Conservation (phyloP, 2,888 invertebrate species). For the Ophraella communa region DNA sequence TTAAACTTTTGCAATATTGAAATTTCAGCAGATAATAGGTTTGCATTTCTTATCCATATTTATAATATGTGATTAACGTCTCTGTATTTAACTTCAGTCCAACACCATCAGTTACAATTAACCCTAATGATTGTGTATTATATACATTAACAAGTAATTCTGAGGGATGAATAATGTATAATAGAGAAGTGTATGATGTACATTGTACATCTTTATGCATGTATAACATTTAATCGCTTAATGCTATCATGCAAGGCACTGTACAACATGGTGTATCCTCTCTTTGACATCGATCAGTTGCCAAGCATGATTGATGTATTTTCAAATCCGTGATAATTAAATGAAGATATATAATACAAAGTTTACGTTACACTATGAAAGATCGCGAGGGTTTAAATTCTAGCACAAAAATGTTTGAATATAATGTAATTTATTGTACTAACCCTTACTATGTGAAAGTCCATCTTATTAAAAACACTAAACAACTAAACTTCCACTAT, state of each 20-base stretch:
- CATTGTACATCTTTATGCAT: background rate
- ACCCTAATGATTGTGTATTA: background rate
- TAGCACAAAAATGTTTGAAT: too few species aligned
- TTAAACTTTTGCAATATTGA: too few species aligned
- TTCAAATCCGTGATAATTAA: background rate
- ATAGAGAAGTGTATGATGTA: background rate
- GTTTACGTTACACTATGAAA: too few species aligned
- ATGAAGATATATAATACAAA: background rate
- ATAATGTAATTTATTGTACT: too few species aligned
- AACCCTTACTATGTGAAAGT: too few species aligned
- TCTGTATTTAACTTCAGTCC: too few species aligned
- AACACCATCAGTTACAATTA: background rate
- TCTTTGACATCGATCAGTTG: slow-evolving; percentile 2
- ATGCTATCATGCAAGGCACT: background rate
- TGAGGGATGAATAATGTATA: background rate
- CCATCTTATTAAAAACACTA: too few species aligned
- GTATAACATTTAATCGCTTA: background rate
- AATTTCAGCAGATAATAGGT: too few species aligned
- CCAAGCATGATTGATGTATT: slow-evolving; percentile 5
- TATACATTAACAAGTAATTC: background rate
- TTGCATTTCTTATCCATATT: too few species aligned
- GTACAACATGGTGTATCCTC: slow-evolving; percentile 7
- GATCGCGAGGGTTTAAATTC: too few species aligned
- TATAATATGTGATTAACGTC: too few species aligned
- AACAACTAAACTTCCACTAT: too few species aligned